These are phyloP conservation scores for Andrena chrysosceles DNA, from an alignment of 2,888 invertebrate species.

Conservation along the genomic window DNA sequence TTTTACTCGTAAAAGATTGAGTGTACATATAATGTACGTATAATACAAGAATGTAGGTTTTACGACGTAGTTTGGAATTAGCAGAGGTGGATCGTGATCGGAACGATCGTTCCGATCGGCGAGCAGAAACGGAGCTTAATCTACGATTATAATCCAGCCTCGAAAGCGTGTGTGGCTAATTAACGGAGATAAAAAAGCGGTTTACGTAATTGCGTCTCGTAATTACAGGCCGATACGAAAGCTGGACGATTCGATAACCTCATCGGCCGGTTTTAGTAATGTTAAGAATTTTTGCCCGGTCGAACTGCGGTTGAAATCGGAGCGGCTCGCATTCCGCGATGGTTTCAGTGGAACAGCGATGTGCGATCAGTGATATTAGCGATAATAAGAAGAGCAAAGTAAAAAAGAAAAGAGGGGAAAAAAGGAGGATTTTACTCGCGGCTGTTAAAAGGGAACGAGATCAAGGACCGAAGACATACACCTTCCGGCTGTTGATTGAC, in stretches of 20 bases:
- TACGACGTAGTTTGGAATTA: neutral
- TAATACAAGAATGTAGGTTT: neutral
- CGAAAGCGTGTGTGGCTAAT: constrained; percentile 44
- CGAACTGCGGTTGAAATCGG: constrained; percentile 77
- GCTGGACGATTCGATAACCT: constrained; percentile 54
- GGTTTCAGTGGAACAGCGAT: constrained; percentile 61
- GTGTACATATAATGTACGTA: too few species aligned
- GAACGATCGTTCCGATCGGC: neutral
- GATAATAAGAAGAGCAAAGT: constrained; percentile 51
- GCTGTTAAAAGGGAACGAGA: constrained; percentile 51
- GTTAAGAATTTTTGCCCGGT: constrained; percentile 71
- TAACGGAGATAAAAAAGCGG: constrained; percentile 47
- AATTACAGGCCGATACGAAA: constrained; percentile 48
- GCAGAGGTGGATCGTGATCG: constrained; percentile 10
- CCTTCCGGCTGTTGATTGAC: constrained; percentile 49
- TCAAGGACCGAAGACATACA: constrained; percentile 39
- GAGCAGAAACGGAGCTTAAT: constrained; percentile 4
- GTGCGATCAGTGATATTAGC: constrained; percentile 60
- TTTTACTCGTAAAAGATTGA: neutral
- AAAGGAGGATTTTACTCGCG: constrained; percentile 33
- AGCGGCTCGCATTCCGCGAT: constrained; percentile 75
- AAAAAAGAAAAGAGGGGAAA: constrained; percentile 11
- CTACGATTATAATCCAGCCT: constrained; percentile 7
- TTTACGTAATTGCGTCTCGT: constrained; percentile 57
- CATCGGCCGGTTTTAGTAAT: constrained; percentile 74